These are phyloP conservation scores for Pan troglodytes DNA, from an alignment of 2,113 vertebrate species.

Conservation along the genomic window NHGRI_mPanTro3-v2.1_pri NC_072412.2:23635501-23636000, in stretches of 20 bases:
- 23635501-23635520: background rate
- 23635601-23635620: background rate
- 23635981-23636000: background rate
- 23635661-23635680: background rate
- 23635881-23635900: background rate
- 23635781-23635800: accelerated
- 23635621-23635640: background rate
- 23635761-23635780: background rate
- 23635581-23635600: background rate
- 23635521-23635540: background rate
- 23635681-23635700: background rate
- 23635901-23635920: background rate
- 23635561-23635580: background rate
- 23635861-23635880: background rate
- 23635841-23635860: background rate
- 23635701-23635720: background rate
- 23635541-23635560: background rate
- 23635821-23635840: background rate
- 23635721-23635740: background rate
- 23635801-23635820: accelerated
- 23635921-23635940: background rate
- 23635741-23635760: background rate
- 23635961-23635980: background rate
- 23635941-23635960: background rate
- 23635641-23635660: background rate